Evolutionary conservation across 2,113 vertebrate species (phyloP), one percentile per base, ranked within the genome.

Genomic region (Kobus ellipsiprymnus): DNA sequence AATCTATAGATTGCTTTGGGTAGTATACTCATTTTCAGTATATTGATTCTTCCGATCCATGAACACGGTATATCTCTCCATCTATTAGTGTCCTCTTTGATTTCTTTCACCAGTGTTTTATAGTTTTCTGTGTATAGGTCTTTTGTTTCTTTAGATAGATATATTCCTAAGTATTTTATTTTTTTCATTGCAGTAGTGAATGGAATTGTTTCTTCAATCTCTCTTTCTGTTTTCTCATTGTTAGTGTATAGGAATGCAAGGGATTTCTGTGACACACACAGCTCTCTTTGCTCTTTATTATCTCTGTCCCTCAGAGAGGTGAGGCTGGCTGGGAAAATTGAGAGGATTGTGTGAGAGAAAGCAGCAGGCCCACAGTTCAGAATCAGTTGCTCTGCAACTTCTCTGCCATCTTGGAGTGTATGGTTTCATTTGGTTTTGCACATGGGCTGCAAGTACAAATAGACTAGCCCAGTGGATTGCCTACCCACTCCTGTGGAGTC

Each of bases 351-450:
- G 30, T 59, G 19, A 36, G 87, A 90, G 74, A 74, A 81, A 90
- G 48, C 33, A 78, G 44, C 48, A 92, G 57, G 21, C 64, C 62
- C 40, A 46, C 82, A 78, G 48, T 87, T 90, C 23, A 62, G 78
- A 87, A 40, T 78, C 71, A 54, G 40, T 95, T 96, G 30, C 36
- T 50, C 54, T 94, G 27, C 13, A 54, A 7, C 30, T 54, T 78
- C 23, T 16, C 1, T 93, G 46, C 46, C 25, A 8, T 84, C 87
- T 50, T 33, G 27, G 64, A 17, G 16, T 64, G 1, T 40, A 23
- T 95, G 74, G 52, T 87, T 96, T 88, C 36, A 36, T 95, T 88
- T 91, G 84, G 54, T 80, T 93, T 87, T 89, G 27, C 71, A 92
- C 57, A 87, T 64, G 21, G 50, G 15, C 57, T 77, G 19, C 25